Base-by-base conservation (phyloP, 2,797 vertebrate species). In the Myiotriccus ornatus region DNA sequence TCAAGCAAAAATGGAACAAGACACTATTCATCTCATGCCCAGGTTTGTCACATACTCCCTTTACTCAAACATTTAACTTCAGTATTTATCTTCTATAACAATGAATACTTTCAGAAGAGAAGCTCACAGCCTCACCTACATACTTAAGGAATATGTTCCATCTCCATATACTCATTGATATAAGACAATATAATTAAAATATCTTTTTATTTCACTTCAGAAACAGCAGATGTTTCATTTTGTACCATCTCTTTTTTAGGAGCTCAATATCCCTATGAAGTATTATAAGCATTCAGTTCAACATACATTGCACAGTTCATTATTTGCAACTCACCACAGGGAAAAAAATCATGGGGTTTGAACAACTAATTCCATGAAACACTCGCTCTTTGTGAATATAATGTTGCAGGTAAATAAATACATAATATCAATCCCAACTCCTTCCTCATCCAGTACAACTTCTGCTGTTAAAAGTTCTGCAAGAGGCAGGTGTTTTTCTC, bases 341-440 rank as follows among this genome's bases (percentile, higher is more conserved):
- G 10, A 3, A 0, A 28, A 60, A 55, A 44, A 25, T 11, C 0
- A 0, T 8, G 27, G 50, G 23, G 4, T 8, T 53, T 8, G 14
- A 83, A 46, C 17, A 59, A 55, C 7, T 30, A 10, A n/a, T 30
- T 43, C 17, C 2, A 35, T 11, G 1, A 43, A 90, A 71, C 25
- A 24, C 25, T 64, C 79, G 41, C 59, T 70, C 69, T 87, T 69
- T 47, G 39, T 22, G 14, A 87, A 28, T 46, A 63, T 56, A 50
- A 9, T 24, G 32, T 60, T 86, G 28, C 79, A 70, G 27, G 3
- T 34, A 62, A 64, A 81, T 32, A 84, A 87, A 73, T 8, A 62
- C 30, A 49, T 22, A 34, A 24, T n/a, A 49, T 37, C 39, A 47
- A 57, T 35, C 25, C 59, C 4, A 35, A 50, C 28, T 11, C 14